Evolutionary conservation across 30 jellyfish, hydroid and myxozoan genomes (phyloP), one percentile per base, ranked within the genome.

Genomic region (Haliclystus octoradiatus): DNA sequence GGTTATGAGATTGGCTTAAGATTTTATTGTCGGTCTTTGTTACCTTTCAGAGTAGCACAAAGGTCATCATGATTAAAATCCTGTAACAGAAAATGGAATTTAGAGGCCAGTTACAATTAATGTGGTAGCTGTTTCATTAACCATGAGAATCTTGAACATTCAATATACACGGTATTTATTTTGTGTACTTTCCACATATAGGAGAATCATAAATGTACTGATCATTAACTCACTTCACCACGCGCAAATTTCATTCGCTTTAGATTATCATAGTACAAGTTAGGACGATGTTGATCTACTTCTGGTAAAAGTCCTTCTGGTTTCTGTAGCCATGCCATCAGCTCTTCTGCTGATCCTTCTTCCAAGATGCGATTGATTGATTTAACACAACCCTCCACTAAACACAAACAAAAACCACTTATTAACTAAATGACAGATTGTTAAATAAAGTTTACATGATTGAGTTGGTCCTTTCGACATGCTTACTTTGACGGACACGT

Each of bases 271-370:
- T 34, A 81, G 63, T 81, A 89, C 71, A 89, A 52, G 47, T 77
- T 69, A 1, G 98, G 98, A 31, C 98, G 72, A 66, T 85, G 67
- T 25, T 88, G 83, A 53, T 89, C 98, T 0, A 82, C 98, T 23
- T 46, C 78, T 19, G 98, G 98, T 63, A 89, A 64, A 70, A 89
- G 31, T 0, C 88, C 92, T 34, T 89, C 98, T 31, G 98, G 98
- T 62, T 74, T 82, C 75, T 74, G 85, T 23, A 89, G 86, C 93
- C 94, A 89, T 3, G 81, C 74, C 95, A 89, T 81, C 52, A 89
- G 32, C 32, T 81, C 98, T 15, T 89, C 98, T 0, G 98, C 82
- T 0, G 92, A 69, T 15, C 98, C 94, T 13, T 63, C 66, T 4
- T 89, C 98, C 24, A 89, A 71, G 12, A 74, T 61, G 40, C 83